Conservation (phyloP, 2,888 invertebrate genomes). For the Eristalinus aeneus region DNA sequence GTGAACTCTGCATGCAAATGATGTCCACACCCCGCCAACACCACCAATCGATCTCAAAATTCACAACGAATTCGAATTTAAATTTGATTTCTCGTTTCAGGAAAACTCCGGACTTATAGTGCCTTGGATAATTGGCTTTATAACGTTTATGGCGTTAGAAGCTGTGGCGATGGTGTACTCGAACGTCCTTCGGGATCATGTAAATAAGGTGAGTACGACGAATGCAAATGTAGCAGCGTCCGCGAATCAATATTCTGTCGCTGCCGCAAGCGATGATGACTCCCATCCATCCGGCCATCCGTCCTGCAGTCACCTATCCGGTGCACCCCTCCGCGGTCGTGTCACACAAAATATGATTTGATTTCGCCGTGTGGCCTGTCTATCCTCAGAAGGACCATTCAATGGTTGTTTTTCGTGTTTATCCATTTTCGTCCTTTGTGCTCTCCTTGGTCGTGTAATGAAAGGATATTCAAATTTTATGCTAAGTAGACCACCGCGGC, state of each 20-base stretch:
- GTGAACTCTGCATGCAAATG: neutral
- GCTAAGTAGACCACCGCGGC: slow-evolving; percentile 51
- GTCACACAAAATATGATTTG: slow-evolving; percentile 3
- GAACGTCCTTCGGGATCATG: slow-evolving; percentile 90
- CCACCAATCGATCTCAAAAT: neutral
- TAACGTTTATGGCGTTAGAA: slow-evolving; percentile 90
- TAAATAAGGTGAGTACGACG: slow-evolving; percentile 86
- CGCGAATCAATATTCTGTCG: slow-evolving; percentile 35
- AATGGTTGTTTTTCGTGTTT: neutral
- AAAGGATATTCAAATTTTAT: slow-evolving; percentile 66
- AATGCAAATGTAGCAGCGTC: slow-evolving; percentile 13
- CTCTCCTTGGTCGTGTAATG: slow-evolving; percentile 22
- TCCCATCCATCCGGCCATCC: neutral
- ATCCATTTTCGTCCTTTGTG: neutral
- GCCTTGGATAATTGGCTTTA: slow-evolving; percentile 90
- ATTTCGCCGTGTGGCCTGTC: neutral
- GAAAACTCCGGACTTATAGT: slow-evolving; percentile 88
- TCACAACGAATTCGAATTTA: neutral
- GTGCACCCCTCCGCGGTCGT: neutral
- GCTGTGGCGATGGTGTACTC: slow-evolving; percentile 91
- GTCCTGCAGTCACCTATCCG: too few species aligned
- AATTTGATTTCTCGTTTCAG: slow-evolving; percentile 79
- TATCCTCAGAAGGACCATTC: neutral
- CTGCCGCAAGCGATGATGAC: neutral
- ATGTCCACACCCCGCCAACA: neutral